phyloP scores from a whole-genome alignment of 2,888 invertebrate species.

The Archips crataeganus region DNA sequence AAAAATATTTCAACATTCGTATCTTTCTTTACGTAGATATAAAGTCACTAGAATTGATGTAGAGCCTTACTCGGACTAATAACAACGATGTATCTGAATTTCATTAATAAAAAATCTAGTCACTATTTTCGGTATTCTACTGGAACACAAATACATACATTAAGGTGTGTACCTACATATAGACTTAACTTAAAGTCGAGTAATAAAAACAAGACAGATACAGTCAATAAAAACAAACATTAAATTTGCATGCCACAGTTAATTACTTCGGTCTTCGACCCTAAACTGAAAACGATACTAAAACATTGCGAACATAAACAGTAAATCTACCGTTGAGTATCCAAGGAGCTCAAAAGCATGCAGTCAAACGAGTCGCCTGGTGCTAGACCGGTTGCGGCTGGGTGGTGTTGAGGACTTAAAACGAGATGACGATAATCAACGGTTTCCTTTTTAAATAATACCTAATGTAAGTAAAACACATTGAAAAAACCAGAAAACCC shows the following conservation, averaged over 20 bases:
- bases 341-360: conserved; percentile 2
- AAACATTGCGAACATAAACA: conserved; percentile 5
- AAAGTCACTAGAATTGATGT: too few species aligned
- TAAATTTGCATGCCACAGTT: not conserved
- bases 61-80: too few species aligned
- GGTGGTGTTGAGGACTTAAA: not conserved
- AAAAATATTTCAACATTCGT: too few species aligned
- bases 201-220: not conserved
- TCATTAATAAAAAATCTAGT: too few species aligned
- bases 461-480: too few species aligned
- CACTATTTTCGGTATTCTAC: too few species aligned
- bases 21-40: too few species aligned
- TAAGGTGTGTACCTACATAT: too few species aligned
- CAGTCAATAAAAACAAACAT: not conserved
- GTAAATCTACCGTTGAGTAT: conserved; percentile 26
- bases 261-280: conserved; percentile 9
- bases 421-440: not conserved
- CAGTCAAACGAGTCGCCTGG: conserved; percentile 17
- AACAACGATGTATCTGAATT: too few species aligned
- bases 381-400: conserved; percentile 25
- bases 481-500: too few species aligned
- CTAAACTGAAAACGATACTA: not conserved
- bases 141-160: too few species aligned
- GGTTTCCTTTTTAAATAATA: not conserved
- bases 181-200: too few species aligned